These are phyloP conservation scores for Holothuria scabra DNA, from an alignment of 53 echinoderm and acorn worm species.

Conservation along the genomic window DNA sequence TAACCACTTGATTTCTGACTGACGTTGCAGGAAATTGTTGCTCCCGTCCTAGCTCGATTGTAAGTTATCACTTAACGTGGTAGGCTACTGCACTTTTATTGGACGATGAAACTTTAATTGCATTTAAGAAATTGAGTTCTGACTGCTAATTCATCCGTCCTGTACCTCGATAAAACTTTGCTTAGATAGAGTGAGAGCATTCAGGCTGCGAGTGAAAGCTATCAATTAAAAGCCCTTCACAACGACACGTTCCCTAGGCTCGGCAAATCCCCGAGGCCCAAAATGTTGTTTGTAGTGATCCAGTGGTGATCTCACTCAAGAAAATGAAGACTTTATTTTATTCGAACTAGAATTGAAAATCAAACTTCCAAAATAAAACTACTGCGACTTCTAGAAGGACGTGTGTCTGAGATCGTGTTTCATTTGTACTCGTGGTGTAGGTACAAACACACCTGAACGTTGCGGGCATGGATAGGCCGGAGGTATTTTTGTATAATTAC, in stretches of 20 bases:
- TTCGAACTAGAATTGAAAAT: too few species aligned
- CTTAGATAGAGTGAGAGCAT: slow-evolving; percentile 7
- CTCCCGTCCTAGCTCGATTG: slow-evolving; percentile 32
- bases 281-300: slow-evolving; percentile 32
- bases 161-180: slow-evolving; percentile 43
- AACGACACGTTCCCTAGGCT: background rate
- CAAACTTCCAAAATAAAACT: too few species aligned
- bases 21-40: slow-evolving; percentile 44
- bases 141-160: slow-evolving; percentile 24
- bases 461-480: too few species aligned
- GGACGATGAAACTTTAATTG: slow-evolving; percentile 26
- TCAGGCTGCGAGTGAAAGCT: slow-evolving; percentile 8
- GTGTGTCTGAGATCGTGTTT: too few species aligned
- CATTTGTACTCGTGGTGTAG: too few species aligned
- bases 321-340: too few species aligned
- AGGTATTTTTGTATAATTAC: too few species aligned
- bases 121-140: slow-evolving; percentile 43
- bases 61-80: background rate
- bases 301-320: too few species aligned
- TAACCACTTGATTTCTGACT: slow-evolving; percentile 47
- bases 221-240: slow-evolving; percentile 4
- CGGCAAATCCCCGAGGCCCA: slow-evolving; percentile 1
- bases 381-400: too few species aligned
- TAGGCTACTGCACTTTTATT: slow-evolving; percentile 32
- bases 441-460: too few species aligned